Percentiles rank a stretch among this genome's conserved stretches.
Conservation (phyloP, 2,113 vertebrate species). For the Boleophthalmus pectinirostris region DNA sequence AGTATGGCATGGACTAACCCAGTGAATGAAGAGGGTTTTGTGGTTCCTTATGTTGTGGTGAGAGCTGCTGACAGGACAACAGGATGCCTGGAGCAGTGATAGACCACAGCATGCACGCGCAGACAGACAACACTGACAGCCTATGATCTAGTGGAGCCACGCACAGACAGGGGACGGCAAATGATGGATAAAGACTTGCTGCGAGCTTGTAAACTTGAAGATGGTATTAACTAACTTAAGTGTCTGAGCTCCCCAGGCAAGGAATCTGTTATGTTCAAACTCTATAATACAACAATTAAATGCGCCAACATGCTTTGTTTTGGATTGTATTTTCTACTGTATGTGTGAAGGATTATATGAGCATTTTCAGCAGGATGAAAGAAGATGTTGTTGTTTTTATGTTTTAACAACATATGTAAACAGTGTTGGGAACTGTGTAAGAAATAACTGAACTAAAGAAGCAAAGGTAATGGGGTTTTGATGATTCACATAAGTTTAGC, state of each 20-base stretch:
- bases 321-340: background rate
- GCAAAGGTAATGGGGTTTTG: too few species aligned
- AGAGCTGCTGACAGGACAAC: slow-evolving; percentile 39
- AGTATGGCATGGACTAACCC: background rate
- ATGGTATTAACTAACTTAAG: background rate
- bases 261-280: background rate
- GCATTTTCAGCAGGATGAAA: slow-evolving; percentile 43
- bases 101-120: slow-evolving; percentile 4
- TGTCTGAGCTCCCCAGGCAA: background rate
- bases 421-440: background rate
- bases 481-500: too few species aligned
- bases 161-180: slow-evolving; percentile 16
- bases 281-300: background rate
- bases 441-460: too few species aligned
- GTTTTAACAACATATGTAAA: slow-evolving; percentile 1
- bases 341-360: slow-evolving; percentile 11
- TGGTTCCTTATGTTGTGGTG: slow-evolving; percentile 30
- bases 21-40: background rate
- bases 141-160: slow-evolving; percentile 20
- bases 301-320: background rate
- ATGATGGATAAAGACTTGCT: slow-evolving; percentile 8
- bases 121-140: slow-evolving; percentile 38
- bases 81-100: slow-evolving; percentile 31
- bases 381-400: slow-evolving; percentile 40
- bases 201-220: background rate